phyloP scores from a whole-genome alignment of 2,888 invertebrate species.

The Coleophora flavipennella region DNA sequence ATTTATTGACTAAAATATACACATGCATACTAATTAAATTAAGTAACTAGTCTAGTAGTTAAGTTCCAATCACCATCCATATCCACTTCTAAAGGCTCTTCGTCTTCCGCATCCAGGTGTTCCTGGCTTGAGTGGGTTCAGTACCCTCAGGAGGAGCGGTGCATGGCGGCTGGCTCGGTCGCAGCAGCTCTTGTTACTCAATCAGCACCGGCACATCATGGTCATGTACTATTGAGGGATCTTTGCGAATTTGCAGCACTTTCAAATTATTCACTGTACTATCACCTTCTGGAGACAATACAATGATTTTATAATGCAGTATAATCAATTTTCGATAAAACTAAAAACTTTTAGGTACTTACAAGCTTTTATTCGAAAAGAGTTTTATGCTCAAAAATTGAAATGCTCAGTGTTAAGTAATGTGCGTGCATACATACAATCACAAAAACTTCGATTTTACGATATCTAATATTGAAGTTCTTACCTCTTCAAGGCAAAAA shows the following conservation, averaged over 20 bases:
- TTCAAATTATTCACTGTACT: slow-evolving; percentile 93
- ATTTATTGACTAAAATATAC: neutral
- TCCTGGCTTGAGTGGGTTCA: slow-evolving; percentile 36
- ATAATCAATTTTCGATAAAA: too few relatives aligned
- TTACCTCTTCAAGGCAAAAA: too few relatives aligned
- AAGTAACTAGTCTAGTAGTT: slow-evolving; percentile 88
- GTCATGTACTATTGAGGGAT: slow-evolving; percentile 86
- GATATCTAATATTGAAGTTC: too few relatives aligned
- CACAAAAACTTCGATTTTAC: too few relatives aligned
- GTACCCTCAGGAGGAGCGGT: slow-evolving; percentile 27
- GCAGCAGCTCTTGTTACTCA: slow-evolving; percentile 54
- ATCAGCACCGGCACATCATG: slow-evolving; percentile 92
- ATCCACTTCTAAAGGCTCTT: slow-evolving; percentile 63
- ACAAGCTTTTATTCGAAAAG: too few relatives aligned
- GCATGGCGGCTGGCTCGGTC: slow-evolving; percentile 47
- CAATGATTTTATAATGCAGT: too few relatives aligned
- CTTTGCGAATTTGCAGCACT: slow-evolving; percentile 85
- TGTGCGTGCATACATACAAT: too few relatives aligned
- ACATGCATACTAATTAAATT: neutral
- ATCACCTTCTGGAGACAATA: slow-evolving; percentile 77
- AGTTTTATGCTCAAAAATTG: too few relatives aligned
- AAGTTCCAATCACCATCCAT: slow-evolving; percentile 88
- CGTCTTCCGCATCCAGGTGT: slow-evolving; percentile 71
- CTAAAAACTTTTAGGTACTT: too few relatives aligned
- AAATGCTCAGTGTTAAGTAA: too few relatives aligned